phyloP scores from a whole-genome alignment of 2,888 invertebrate species.

The Aphidius colemani region DNA sequence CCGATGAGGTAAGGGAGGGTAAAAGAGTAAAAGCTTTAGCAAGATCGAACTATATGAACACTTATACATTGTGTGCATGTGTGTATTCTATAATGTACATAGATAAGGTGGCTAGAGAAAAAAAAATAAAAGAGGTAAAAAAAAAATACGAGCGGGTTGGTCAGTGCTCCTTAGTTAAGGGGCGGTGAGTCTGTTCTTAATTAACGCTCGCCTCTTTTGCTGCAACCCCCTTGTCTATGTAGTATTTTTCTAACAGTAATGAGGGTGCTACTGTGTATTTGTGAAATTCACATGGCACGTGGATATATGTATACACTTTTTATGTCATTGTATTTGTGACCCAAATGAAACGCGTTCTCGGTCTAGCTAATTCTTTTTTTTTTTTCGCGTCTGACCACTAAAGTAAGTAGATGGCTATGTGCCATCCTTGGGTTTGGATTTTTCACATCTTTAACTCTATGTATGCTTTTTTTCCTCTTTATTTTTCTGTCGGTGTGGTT shows the following conservation, averaged over 20 bases:
- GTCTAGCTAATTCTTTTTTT: conserved; percentile 59
- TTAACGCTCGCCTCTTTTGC: conserved; percentile 59
- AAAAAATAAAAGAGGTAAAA: conserved; percentile 1
- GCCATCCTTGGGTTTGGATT: conserved; percentile 33
- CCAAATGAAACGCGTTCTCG: conserved; percentile 58
- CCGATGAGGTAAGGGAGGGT: conserved; percentile 17
- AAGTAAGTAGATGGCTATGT: conserved; percentile 58
- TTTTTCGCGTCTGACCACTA: conserved; percentile 54
- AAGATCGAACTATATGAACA: not conserved
- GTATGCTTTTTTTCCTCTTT: not conserved
- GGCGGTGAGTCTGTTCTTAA: conserved; percentile 60
- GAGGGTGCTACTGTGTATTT: conserved; percentile 51
- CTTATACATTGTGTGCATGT: conserved; percentile 1
- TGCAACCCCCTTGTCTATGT: conserved; percentile 52
- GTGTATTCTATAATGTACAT: not conserved
- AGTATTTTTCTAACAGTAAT: conserved; percentile 47
- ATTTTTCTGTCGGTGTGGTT: not conserved
- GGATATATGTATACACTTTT: conserved; percentile 10
- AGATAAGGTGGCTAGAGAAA: conserved; percentile 23
- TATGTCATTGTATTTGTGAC: conserved; percentile 49
- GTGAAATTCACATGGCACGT: conserved; percentile 30
- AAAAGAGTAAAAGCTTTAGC: conserved; percentile 11
- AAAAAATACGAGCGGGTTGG: conserved; percentile 41
- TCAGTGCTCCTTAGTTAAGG: conserved; percentile 59
- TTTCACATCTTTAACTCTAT: not conserved